These are phyloP conservation scores for Globodera ellingtonae DNA, from an alignment of 1,140 invertebrate species.

Conservation along the genomic window DNA sequence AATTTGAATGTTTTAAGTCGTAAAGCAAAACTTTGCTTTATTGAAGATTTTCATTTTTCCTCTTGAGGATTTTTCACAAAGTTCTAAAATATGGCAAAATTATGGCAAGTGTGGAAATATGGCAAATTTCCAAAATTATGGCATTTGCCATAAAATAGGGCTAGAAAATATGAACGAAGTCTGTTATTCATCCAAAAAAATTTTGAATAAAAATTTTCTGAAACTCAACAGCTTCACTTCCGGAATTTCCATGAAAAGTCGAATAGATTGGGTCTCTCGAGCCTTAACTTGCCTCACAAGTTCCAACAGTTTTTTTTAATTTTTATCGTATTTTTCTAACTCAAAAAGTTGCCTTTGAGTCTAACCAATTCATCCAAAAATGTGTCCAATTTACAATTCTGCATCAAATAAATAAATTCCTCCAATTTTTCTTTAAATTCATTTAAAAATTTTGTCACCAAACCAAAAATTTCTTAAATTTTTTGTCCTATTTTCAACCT, in stretches of 20 bases:
- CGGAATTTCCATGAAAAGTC: background rate
- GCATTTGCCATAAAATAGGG: no score
- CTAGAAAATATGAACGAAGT: no score
- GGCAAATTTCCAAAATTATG: no score
- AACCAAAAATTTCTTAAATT: no score
- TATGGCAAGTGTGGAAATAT: no score
- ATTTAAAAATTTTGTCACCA: no score
- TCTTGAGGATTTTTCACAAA: no score
- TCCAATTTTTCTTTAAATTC: background rate
- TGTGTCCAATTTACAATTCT: background rate
- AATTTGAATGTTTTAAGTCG: no score
- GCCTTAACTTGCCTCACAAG: background rate
- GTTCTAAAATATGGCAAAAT: no score
- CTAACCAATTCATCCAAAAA: background rate
- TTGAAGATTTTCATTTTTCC: no score
- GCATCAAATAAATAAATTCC: background rate
- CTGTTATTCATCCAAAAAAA: background rate
- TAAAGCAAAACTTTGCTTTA: no score
- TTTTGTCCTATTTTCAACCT: no score
- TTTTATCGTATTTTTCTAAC: background rate
- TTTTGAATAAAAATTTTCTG: background rate
- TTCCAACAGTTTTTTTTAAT: background rate
- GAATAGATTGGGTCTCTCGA: background rate
- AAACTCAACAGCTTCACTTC: background rate
- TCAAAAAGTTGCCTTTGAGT: background rate